A percentile compares a stretch with the other conserved stretches of the same genome.
phyloP scores from a whole-genome alignment of 1,140 invertebrate genomes.

The Drosophila bocqueti region DNA sequence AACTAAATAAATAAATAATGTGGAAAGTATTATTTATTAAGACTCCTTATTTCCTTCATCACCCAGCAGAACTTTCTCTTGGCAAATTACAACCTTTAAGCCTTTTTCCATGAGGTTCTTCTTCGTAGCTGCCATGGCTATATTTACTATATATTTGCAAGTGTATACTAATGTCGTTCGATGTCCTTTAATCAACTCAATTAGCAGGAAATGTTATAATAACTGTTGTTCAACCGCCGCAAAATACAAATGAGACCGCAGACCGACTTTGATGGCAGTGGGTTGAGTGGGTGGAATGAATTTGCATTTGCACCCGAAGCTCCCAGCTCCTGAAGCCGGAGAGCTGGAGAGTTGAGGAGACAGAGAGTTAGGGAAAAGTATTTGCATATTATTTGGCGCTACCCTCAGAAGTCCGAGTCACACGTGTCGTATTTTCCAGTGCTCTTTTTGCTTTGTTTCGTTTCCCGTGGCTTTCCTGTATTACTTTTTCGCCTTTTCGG shows the following conservation, averaged over 20 bases:
- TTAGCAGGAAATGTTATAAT: constrained; percentile 76
- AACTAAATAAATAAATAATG: too few relatives aligned
- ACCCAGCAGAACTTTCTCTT: not conserved
- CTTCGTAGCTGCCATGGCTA: not conserved
- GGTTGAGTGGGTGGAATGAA: constrained; percentile 24
- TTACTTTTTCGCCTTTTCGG: constrained; percentile 47
- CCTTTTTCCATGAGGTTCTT: not conserved
- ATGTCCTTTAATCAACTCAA: constrained; percentile 80
- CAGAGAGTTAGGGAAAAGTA: constrained; percentile 58
- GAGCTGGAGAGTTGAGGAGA: constrained; percentile 27
- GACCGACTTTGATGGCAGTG: constrained; percentile 37
- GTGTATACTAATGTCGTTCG: constrained; percentile 20
- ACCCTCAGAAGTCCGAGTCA: constrained; percentile 61
- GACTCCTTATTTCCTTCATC: not conserved
- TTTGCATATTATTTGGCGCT: constrained; percentile 76
- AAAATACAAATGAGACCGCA: constrained; percentile 69
- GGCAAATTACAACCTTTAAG: not conserved
- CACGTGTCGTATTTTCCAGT: constrained; percentile 44
- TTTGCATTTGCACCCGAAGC: constrained; percentile 56
- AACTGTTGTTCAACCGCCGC: constrained; percentile 56
- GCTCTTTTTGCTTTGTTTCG: constrained; percentile 21
- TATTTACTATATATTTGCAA: constrained; percentile 7
- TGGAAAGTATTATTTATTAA: too few relatives aligned
- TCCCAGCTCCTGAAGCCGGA: constrained; percentile 11
- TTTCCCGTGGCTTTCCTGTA: constrained; percentile 40